phyloP scores from a whole-genome alignment of 2,797 vertebrate species.

The Crocidura indochinensis region DNA sequence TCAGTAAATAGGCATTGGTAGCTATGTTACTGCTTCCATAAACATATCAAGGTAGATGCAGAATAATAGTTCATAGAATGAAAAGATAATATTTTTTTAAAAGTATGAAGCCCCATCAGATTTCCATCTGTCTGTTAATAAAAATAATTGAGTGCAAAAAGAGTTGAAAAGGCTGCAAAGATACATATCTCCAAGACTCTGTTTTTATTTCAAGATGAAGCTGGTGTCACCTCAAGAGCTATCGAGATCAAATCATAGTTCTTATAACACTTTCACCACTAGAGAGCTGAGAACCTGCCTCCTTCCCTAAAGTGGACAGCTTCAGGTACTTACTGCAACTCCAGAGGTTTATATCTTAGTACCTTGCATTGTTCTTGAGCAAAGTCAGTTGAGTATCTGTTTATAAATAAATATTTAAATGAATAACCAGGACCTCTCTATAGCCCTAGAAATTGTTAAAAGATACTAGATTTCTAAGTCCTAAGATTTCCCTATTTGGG shows the following conservation, averaged over 20 bases:
- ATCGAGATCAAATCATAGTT: conserved; percentile 1
- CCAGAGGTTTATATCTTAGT: neutral
- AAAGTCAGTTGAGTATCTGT: neutral
- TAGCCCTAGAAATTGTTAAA: neutral
- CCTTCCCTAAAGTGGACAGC: neutral
- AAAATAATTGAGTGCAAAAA: neutral
- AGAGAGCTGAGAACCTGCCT: neutral
- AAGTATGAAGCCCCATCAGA: neutral
- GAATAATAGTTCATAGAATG: neutral
- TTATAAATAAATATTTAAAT: no score
- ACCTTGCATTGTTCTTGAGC: conserved; percentile 9
- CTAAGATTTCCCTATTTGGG: conserved; percentile 13
- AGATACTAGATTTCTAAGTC: neutral
- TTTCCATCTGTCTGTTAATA: conserved; percentile 10
- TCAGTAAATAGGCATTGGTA: neutral
- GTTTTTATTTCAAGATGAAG: conserved; percentile 3
- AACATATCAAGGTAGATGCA: conserved; percentile 46
- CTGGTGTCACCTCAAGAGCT: neutral
- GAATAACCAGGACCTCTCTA: neutral
- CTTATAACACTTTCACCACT: neutral
- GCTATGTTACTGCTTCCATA: neutral
- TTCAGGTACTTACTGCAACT: neutral
- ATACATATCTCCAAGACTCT: neutral
- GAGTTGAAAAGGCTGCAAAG: neutral
- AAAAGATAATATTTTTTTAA: neutral